Conservation (phyloP, 2,113 vertebrate genomes). For the Oncorhynchus nerka region DNA sequence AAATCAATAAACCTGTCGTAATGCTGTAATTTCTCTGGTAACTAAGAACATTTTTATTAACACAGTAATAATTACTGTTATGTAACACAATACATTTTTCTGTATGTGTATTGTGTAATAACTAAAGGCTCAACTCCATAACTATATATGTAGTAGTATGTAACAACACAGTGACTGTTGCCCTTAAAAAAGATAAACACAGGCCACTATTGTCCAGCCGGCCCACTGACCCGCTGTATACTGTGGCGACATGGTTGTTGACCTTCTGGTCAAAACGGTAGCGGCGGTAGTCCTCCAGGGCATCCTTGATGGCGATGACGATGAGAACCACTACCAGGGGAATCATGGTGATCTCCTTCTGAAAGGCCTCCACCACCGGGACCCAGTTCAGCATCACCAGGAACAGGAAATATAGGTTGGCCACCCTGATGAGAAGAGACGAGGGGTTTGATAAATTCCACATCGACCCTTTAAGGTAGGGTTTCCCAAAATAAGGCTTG, state of each 20-base stretch:
- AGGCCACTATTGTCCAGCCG: no score
- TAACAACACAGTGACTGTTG: no score
- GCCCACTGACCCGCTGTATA: conserved; percentile 84
- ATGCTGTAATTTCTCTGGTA: no score
- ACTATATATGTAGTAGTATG: no score
- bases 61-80: no score
- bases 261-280: conserved; percentile 89
- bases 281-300: conserved; percentile 90
- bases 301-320: conserved; percentile 92
- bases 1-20: no score
- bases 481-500: no score
- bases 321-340: conserved; percentile 87
- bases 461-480: not conserved
- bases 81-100: no score
- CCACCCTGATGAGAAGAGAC: conserved; percentile 73
- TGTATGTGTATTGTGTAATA: no score
- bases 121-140: no score
- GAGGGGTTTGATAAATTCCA: not conserved
- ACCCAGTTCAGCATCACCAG: conserved; percentile 93
- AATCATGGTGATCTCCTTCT: conserved; percentile 97
- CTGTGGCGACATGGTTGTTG: conserved; percentile 83
- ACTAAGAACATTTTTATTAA: no score
- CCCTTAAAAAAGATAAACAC: no score
- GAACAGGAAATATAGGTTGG: conserved; percentile 97
- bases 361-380: conserved; percentile 95